Evolutionary conservation across 1,140 invertebrate genomes (phyloP).

Genomic region (Drosophila saltans): DNA sequence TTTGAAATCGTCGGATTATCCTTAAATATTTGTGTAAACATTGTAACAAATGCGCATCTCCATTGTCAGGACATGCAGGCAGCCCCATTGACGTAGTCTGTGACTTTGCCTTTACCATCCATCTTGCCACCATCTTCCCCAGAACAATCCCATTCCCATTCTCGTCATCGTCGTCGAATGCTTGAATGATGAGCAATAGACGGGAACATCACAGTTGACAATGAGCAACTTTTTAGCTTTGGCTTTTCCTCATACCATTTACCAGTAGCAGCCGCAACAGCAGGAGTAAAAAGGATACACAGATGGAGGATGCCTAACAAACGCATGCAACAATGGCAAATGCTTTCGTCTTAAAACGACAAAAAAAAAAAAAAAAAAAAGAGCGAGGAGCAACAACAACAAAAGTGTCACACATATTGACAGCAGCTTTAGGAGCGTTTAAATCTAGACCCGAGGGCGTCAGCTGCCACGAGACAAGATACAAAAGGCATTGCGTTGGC

Average conservation of each 20-base stretch:
- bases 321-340: conserved; percentile 64
- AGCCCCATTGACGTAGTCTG: conserved; percentile 44
- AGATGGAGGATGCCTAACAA: conserved; percentile 27
- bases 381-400: conserved; percentile 4
- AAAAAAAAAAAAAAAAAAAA: conserved; percentile 26
- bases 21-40: conserved; percentile 83
- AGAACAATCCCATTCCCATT: conserved; percentile 10
- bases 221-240: conserved; percentile 68
- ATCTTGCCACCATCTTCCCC: neutral
- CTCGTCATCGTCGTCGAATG: conserved; percentile 50
- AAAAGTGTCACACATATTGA: conserved; percentile 60
- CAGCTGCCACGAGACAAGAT: conserved; percentile 12
- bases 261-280: conserved; percentile 23
- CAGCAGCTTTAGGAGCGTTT: conserved; percentile 54
- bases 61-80: conserved; percentile 64
- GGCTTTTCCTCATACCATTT: neutral
- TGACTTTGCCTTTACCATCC: conserved; percentile 25
- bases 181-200: conserved; percentile 80
- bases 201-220: conserved; percentile 68
- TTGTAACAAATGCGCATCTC: conserved; percentile 80
- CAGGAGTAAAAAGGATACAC: conserved; percentile 32
- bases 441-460: conserved; percentile 47
- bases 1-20: conserved; percentile 82
- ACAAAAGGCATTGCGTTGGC: conserved; percentile 40
- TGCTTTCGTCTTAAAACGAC: conserved; percentile 30